Conservation (phyloP, 2,888 invertebrate genomes). For the Synanthedon tipuliformis region DNA sequence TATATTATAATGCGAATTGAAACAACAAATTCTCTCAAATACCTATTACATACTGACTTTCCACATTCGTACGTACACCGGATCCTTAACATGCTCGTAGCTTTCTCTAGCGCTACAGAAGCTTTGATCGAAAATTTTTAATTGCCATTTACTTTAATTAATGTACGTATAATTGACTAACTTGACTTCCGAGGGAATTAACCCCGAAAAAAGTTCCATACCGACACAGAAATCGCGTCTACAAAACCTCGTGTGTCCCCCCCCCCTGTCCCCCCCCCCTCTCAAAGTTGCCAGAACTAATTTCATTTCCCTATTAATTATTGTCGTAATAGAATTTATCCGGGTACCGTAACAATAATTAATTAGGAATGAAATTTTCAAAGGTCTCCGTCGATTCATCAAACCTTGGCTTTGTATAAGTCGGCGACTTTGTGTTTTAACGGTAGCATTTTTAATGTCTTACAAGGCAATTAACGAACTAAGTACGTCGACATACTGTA, state of each 20-base stretch:
- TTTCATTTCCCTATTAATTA: neutral
- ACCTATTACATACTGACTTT: too few species aligned
- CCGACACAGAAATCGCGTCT: neutral
- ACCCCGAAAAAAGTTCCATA: neutral
- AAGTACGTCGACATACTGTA: too few species aligned
- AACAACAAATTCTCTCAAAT: too few species aligned
- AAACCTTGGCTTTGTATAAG: neutral
- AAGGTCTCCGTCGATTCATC: neutral
- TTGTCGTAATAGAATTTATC: neutral
- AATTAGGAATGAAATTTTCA: conserved; percentile 1
- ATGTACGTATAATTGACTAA: too few species aligned
- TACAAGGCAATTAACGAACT: too few species aligned
- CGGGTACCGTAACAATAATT: conserved; percentile 1
- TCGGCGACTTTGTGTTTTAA: neutral
- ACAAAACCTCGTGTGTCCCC: neutral
- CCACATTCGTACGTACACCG: too few species aligned
- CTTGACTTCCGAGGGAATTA: too few species aligned
- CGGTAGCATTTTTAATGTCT: neutral
- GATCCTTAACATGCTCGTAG: too few species aligned
- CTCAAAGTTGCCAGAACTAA: neutral
- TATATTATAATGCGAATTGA: too few species aligned
- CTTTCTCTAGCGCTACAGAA: too few species aligned
- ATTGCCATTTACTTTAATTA: too few species aligned
- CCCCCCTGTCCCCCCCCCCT: neutral
- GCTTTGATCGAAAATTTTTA: too few species aligned